phyloP scores from a whole-genome alignment of 1,140 invertebrate species.

The Bombus sibiricus region DNA sequence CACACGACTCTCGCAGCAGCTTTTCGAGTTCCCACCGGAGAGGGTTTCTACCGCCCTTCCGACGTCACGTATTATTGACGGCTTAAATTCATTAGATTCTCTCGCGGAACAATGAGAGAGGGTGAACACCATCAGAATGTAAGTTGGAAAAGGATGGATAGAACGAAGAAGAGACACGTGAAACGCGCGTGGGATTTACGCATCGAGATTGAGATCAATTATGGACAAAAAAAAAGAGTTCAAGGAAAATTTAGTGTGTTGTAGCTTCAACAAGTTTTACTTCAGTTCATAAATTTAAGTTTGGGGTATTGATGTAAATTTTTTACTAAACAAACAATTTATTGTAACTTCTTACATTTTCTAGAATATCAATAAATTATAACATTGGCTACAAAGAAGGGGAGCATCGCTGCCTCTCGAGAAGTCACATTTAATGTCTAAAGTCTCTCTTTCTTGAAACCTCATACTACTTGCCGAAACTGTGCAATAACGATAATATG shows the following conservation, averaged over 20 bases:
- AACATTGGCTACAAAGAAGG: background rate
- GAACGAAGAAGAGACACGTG: background rate
- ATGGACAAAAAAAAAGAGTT: background rate
- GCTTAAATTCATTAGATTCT: conserved; percentile 72
- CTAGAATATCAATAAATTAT: no score
- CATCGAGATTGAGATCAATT: conserved; percentile 28
- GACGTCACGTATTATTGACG: conserved; percentile 66
- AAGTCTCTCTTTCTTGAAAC: background rate
- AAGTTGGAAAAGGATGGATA: background rate
- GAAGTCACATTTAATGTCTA: background rate
- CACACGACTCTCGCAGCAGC: conserved; percentile 14
- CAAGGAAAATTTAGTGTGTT: no score
- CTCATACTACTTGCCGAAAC: background rate
- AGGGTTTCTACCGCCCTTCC: conserved; percentile 19
- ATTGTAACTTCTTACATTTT: background rate
- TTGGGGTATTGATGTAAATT: accelerated
- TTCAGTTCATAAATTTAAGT: background rate
- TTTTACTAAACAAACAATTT: background rate
- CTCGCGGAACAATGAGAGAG: conserved; percentile 37
- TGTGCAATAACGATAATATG: background rate
- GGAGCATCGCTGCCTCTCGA: background rate
- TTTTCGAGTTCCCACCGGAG: conserved; percentile 40
- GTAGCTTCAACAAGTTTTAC: background rate
- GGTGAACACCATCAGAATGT: background rate
- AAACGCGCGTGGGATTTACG: background rate